A percentile compares a stretch with the other conserved stretches of the same genome.
These are phyloP conservation scores for Zosterops japonicus DNA, from an alignment of 2,113 vertebrate species.

Conservation along the genomic window DNA sequence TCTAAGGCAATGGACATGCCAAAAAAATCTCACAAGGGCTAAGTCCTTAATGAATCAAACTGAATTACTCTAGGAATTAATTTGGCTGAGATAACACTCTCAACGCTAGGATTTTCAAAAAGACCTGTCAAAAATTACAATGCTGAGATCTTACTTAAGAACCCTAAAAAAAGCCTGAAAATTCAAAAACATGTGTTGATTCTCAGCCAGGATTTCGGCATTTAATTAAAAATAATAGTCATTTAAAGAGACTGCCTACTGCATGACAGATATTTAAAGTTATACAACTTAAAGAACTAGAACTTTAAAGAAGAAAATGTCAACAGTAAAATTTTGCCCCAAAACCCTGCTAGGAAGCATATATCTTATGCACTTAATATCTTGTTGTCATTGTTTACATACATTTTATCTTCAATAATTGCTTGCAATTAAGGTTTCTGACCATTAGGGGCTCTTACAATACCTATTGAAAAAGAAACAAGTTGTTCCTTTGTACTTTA, in stretches of 20 bases:
- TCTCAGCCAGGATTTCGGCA: not conserved
- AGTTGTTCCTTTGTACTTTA: not conserved
- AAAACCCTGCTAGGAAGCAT: not conserved
- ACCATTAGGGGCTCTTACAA: not conserved
- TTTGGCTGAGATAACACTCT: conserved; percentile 3
- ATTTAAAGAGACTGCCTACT: not conserved
- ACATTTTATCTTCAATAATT: not conserved
- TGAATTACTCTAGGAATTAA: conserved; percentile 14
- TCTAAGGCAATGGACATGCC: not conserved
- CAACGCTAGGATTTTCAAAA: not conserved
- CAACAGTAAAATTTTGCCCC: not conserved
- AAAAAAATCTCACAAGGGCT: not conserved
- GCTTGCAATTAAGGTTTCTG: not conserved
- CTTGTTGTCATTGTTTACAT: not conserved
- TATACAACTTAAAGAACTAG: not conserved
- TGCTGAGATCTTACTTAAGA: not conserved
- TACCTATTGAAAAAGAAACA: not conserved
- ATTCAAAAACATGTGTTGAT: not conserved
- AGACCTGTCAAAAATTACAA: not conserved
- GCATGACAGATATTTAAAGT: not conserved
- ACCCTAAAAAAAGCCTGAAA: not conserved
- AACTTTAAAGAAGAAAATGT: not conserved
- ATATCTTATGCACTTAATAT: not conserved
- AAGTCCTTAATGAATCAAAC: conserved; percentile 18
- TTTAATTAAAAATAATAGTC: not conserved